Evolutionary conservation across 2,797 vertebrate species (phyloP), one percentile per base, ranked within the genome.

Genomic region (Neopelma chrysocephalum): DNA sequence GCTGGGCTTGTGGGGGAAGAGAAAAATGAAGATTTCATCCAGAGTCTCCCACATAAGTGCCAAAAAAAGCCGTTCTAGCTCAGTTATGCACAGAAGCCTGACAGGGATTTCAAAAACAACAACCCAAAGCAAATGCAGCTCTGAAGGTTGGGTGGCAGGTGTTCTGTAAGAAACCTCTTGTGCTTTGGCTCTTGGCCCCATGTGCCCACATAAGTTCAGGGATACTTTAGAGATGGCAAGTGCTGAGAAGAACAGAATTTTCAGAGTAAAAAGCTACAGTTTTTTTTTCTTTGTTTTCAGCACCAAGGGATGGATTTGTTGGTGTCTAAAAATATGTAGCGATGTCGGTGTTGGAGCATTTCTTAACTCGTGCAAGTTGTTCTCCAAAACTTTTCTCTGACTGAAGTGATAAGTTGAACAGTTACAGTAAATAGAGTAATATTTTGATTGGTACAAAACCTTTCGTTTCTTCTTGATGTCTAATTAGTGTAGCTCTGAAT

Each of bases 391-490:
- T 94, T 94, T 94, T 87, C 36, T 60, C 2, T 79, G 68, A 69
- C 47, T 84, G 94, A 73, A 94, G 75, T 50, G 90, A 8, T 66
- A 11, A 91, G 75, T 19, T 76, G 84, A 89, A 92, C 87, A 91
- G 89, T 76, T 89, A 84, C n/a, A 94, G 93, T 87, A 95, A 94
- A 94, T 48, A 92, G 22, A 89, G 90, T 83, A 93, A 90, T 96
- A 90, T 93, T 95, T 96, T 92, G 95, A 95, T 91, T 54, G 93
- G 85, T 89, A 43, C 54, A 29, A 79, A 97, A 91, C 62, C 66
- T 81, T 86, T 80, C 82, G n/a, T 58, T 96, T 90, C 94, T 94
- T 93, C 94, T 84, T 53, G 10, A 12, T 25, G 83, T 88, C 92
- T 93, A 88, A 86, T 87, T 95, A 89, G 83, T 0, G 12, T 11